These are phyloP conservation scores for Drosophila nasuta DNA, from an alignment of 1,140 invertebrate species.

Conservation along the genomic window DNA sequence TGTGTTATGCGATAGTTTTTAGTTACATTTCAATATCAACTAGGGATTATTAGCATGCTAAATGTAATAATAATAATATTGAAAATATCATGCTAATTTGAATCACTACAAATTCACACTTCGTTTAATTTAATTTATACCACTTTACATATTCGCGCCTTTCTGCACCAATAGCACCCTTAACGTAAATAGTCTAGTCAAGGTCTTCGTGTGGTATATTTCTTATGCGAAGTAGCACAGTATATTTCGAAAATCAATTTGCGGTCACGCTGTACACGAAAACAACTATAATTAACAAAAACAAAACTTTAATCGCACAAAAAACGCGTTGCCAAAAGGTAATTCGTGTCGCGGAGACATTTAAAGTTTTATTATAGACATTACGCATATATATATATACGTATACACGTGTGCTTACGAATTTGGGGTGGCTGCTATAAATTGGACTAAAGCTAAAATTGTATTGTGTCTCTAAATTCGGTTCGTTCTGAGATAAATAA, in stretches of 20 bases:
- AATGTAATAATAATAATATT: too few relatives aligned
- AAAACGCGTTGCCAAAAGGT: slow-evolving; percentile 49
- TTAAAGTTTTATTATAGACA: background rate
- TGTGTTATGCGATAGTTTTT: background rate
- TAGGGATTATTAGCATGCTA: too few relatives aligned
- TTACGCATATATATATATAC: background rate
- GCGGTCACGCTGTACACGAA: slow-evolving; percentile 24
- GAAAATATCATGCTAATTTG: too few relatives aligned
- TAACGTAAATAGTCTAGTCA: background rate
- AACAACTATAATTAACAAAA: slow-evolving; percentile 42
- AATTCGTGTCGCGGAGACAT: slow-evolving; percentile 9
- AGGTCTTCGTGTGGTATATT: background rate
- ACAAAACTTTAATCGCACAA: slow-evolving; percentile 38
- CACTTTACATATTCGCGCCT: background rate
- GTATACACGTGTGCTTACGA: background rate
- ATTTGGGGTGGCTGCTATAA: background rate
- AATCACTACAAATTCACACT: too few relatives aligned
- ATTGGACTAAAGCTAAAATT: background rate
- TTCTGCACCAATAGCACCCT: background rate
- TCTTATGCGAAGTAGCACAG: background rate
- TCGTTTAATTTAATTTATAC: too few relatives aligned
- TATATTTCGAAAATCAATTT: slow-evolving; percentile 11
- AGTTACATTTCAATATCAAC: background rate
- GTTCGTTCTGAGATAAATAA: slow-evolving; percentile 5
- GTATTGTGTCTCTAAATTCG: background rate